Evolutionary conservation across 2,797 vertebrate species (phyloP).

Genomic region (Protosalanx chinensis): DNA sequence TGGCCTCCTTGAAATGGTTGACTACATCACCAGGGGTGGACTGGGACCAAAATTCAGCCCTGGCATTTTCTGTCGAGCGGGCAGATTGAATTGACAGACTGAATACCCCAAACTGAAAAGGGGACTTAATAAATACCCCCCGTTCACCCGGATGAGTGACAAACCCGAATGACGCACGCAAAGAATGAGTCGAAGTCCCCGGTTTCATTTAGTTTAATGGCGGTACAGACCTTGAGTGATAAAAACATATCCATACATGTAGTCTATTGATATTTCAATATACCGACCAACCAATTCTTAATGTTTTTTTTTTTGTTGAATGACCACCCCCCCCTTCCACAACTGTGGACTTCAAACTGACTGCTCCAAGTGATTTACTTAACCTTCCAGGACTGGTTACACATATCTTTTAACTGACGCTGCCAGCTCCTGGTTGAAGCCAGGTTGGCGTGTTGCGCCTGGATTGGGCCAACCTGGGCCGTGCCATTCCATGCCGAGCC

Average conservation of each 20-base stretch:
- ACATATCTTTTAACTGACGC: not conserved
- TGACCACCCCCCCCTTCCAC: too few species aligned
- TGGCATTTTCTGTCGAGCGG: too few species aligned
- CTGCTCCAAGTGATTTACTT: not conserved
- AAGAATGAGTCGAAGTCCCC: not conserved
- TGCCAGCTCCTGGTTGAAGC: not conserved
- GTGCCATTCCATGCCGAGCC: not conserved
- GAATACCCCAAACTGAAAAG: not conserved
- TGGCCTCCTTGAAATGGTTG: not conserved
- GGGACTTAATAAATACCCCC: not conserved
- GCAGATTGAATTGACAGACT: too few species aligned
- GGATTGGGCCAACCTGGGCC: not conserved
- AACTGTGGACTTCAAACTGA: not conserved
- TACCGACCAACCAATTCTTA: too few species aligned
- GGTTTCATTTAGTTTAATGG: not conserved
- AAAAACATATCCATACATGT: not conserved
- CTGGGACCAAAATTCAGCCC: too few species aligned
- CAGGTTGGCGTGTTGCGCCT: not conserved
- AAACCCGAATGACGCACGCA: not conserved
- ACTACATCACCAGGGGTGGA: too few species aligned
- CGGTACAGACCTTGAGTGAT: not conserved
- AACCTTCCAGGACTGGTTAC: not conserved
- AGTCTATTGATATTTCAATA: not conserved
- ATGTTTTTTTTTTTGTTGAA: too few species aligned
- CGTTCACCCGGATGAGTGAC: not conserved